These are phyloP conservation scores for Ceratosolen solmsi DNA, from an alignment of 1,140 invertebrate species.

Conservation along the genomic window DNA sequence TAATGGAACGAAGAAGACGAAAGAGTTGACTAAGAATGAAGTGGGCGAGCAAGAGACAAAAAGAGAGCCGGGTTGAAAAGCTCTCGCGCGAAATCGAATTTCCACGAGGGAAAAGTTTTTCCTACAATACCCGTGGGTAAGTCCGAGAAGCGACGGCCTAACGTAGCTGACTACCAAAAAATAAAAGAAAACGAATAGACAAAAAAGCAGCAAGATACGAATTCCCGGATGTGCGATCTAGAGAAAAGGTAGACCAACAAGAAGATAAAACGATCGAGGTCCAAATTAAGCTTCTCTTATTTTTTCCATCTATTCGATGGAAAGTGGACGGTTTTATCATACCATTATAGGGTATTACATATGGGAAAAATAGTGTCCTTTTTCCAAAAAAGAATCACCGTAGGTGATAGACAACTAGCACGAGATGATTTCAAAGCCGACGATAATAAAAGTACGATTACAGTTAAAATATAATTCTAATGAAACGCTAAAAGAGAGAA, in stretches of 20 bases:
- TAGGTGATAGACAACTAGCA: no score
- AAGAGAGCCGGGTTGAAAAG: constrained; percentile 19
- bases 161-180: not conserved
- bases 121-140: not conserved
- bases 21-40: constrained; percentile 15
- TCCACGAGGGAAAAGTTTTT: constrained; percentile 20
- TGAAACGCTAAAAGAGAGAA: no score
- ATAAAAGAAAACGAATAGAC: not conserved
- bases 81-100: constrained; percentile 56
- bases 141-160: not conserved
- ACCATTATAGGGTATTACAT: no score
- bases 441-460: no score
- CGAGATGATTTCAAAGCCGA: no score
- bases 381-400: no score
- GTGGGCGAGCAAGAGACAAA: constrained; percentile 31
- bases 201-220: not conserved
- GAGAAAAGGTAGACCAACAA: constrained; percentile 43
- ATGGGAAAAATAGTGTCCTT: no score
- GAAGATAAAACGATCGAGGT: constrained; percentile 56
- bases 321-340: no score
- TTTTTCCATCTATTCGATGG: no score
- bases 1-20: not conserved
- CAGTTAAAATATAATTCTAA: no score
- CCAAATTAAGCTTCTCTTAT: not conserved
- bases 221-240: constrained; percentile 6